phyloP scores from a whole-genome alignment of 2,113 vertebrate species.

The Protobothrops mucrosquamatus region DNA sequence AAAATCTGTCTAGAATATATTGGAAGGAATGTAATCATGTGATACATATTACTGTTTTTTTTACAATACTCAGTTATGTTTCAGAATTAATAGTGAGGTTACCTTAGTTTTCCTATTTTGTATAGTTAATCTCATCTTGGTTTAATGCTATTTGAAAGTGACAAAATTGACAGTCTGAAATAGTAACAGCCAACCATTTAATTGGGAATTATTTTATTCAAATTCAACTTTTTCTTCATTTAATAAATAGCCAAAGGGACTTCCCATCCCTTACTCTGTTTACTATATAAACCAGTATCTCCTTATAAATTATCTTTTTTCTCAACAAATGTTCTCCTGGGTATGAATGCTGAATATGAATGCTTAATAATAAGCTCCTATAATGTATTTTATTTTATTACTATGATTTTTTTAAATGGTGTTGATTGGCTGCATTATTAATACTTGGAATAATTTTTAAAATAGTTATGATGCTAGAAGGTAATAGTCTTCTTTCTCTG shows the following conservation, averaged over 20 bases:
- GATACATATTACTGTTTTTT: not conserved
- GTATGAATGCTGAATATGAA: not conserved
- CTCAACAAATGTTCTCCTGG: not conserved
- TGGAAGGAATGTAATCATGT: not conserved
- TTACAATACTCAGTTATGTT: not conserved
- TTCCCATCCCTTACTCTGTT: not conserved
- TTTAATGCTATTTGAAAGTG: not conserved
- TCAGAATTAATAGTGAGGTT: not conserved
- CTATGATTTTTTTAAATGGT: not conserved
- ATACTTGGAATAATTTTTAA: not conserved
- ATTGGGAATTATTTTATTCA: not conserved
- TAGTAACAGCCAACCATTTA: not conserved
- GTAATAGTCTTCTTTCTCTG: not conserved
- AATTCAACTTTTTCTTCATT: not conserved
- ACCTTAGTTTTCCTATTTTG: not conserved
- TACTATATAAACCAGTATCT: not conserved
- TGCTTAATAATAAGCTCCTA: not conserved
- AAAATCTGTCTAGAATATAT: not conserved
- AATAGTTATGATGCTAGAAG: not conserved
- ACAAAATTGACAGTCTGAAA: not conserved
- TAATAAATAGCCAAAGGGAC: not conserved
- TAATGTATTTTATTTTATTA: not conserved
- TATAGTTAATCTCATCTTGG: not conserved
- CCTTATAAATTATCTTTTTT: not conserved
- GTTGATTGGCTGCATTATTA: not conserved